Conservation (phyloP, 1,140 invertebrate genomes). For the Calliphora vicina region DNA sequence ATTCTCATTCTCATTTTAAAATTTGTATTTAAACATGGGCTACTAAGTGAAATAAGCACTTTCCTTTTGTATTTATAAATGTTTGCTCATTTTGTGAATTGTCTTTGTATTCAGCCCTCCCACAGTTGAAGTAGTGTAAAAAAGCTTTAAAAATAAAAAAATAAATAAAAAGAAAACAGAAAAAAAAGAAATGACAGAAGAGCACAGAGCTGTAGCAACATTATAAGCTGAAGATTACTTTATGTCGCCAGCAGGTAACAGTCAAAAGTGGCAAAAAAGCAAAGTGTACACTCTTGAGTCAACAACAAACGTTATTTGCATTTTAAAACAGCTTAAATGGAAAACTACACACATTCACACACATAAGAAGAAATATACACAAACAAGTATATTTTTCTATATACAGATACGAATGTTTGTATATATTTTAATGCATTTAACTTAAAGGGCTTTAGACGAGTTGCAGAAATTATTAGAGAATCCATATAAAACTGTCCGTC, state of each 20-base stretch:
- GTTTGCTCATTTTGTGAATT: neutral
- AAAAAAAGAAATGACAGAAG: neutral
- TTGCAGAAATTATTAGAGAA: neutral
- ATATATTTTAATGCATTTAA: slow-evolving; percentile 6
- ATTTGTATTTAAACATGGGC: neutral
- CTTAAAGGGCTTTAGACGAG: neutral
- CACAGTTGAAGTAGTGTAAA: neutral
- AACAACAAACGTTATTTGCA: slow-evolving; percentile 33
- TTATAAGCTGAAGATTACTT: slow-evolving; percentile 32
- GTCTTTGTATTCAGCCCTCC: neutral
- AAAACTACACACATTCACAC: neutral
- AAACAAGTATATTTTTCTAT: no score
- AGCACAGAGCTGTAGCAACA: neutral
- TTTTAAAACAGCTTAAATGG: slow-evolving; percentile 15
- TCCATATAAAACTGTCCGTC: no score
- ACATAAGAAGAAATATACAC: no score
- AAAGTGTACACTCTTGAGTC: slow-evolving; percentile 28
- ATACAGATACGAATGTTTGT: no score
- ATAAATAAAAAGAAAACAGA: no score
- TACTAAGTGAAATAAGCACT: neutral
- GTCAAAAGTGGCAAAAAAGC: slow-evolving; percentile 20
- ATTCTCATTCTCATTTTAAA: neutral
- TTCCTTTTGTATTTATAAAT: neutral
- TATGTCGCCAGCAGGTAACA: slow-evolving; percentile 25
- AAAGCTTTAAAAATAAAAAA: no score